These are phyloP conservation scores for Hestina assimilis DNA, from an alignment of 1,140 invertebrate species.

Conservation along the genomic window DNA sequence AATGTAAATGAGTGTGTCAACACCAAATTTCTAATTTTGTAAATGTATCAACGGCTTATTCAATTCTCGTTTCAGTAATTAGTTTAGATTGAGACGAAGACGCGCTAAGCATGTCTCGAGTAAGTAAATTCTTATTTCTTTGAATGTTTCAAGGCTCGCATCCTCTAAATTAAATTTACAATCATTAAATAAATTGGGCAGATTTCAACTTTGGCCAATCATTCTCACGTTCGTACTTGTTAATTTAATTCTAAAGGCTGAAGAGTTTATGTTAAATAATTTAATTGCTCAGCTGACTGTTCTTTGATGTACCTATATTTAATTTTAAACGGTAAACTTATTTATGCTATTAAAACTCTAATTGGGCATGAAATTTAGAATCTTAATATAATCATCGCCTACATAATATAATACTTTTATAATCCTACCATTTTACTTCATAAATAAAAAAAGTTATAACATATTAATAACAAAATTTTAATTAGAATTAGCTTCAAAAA, in stretches of 20 bases:
- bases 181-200: slow-evolving; percentile 13
- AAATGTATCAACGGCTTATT: too few relatives aligned
- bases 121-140: background rate
- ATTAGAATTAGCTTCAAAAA: background rate
- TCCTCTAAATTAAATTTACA: slow-evolving; percentile 14
- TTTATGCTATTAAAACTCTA: background rate
- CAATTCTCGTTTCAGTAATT: background rate
- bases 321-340: background rate
- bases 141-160: background rate
- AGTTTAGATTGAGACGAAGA: background rate
- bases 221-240: background rate
- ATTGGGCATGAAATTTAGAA: background rate
- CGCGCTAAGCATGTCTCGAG: background rate
- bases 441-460: too few relatives aligned
- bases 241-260: background rate
- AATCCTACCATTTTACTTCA: too few relatives aligned
- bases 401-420: too few relatives aligned
- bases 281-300: slow-evolving; percentile 2
- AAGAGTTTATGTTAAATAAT: slow-evolving; percentile 2
- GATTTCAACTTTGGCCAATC: slow-evolving; percentile 10
- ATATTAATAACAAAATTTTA: too few relatives aligned
- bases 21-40: background rate
- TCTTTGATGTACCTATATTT: slow-evolving; percentile 5
- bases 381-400: too few relatives aligned
- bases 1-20: background rate